Conservation (phyloP, 2,113 vertebrate species). For the Motacilla tschutschensis region DNA sequence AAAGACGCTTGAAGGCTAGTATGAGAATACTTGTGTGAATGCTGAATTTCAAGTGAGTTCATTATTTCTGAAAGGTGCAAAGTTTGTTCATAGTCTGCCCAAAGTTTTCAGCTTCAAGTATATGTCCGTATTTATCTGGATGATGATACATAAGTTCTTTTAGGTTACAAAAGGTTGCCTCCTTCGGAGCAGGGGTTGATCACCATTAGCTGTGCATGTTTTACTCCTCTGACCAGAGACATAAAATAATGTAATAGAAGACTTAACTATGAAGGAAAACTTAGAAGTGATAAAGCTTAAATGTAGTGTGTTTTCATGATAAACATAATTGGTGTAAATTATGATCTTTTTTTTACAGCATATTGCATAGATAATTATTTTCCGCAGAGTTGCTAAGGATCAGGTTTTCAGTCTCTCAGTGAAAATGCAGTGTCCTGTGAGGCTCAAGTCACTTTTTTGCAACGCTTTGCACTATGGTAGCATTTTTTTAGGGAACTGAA, state of each 20-base stretch:
- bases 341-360: neutral
- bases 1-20: neutral
- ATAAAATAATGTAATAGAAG: neutral
- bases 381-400: neutral
- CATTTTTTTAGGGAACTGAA: neutral
- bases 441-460: neutral
- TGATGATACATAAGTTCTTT: neutral
- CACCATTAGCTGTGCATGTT: neutral
- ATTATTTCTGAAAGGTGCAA: neutral
- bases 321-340: neutral
- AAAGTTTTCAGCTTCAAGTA: neutral
- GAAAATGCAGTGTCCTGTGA: neutral
- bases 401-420: neutral
- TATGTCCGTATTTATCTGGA: neutral
- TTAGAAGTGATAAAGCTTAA: neutral
- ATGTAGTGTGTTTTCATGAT: neutral
- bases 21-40: neutral
- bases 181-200: neutral
- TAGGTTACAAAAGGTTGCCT: neutral
- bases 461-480: neutral
- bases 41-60: neutral
- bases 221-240: neutral
- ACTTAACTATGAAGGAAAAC: neutral
- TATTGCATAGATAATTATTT: neutral
- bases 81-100: neutral